Base-by-base conservation (phyloP, 2,888 invertebrate genomes). In the Trichogramma evanescens region DNA sequence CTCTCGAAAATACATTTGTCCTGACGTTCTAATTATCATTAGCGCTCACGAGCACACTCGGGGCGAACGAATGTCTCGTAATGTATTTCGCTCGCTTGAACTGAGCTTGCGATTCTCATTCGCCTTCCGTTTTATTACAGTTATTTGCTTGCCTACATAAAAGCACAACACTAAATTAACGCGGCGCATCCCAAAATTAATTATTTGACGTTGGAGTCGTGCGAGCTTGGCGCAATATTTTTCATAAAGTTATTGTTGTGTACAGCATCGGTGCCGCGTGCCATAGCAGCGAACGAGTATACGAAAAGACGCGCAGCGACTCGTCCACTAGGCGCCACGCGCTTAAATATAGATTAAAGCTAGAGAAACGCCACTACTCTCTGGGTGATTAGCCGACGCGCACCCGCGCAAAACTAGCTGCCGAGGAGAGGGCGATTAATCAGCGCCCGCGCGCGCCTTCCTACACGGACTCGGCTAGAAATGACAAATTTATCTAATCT, bases 1-100 rank as follows among this genome's bases (percentile, higher is more conserved):
- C 26, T 26, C 26, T 26, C 26, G 26, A 26, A 26, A 26, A 26
- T 26, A 26, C 26, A 68, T 71, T 71, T 70, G 71, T 72, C 72
- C 71, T 69, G 72, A 74, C 72, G 69, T 70, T 74, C 72, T 72
- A 76, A 75, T 75, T 75, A 73, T 76, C 75, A 72, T 74, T 75
- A 76, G 72, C 70, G 70, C 69, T 26, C 26, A 26, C 26, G 26
- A 26, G 26, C 26, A 26, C 26, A 26, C 26, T 26, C 63, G 68
- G 69, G 26, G 68, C 69, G 68, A 71, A 72, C 70, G 71, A 69
- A 72, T 74, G 71, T 72, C 73, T 71, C 68, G 70, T 71, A 71
- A 73, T 70, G 71, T 70, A 71, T 67, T 68, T 65, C 63, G 26
- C 26, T 26, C 26, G 26, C 26, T 26, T 26, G 26, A 26, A 26